phyloP scores from a whole-genome alignment of 2,113 vertebrate genomes.

The Coregonus clupeaformis region DNA sequence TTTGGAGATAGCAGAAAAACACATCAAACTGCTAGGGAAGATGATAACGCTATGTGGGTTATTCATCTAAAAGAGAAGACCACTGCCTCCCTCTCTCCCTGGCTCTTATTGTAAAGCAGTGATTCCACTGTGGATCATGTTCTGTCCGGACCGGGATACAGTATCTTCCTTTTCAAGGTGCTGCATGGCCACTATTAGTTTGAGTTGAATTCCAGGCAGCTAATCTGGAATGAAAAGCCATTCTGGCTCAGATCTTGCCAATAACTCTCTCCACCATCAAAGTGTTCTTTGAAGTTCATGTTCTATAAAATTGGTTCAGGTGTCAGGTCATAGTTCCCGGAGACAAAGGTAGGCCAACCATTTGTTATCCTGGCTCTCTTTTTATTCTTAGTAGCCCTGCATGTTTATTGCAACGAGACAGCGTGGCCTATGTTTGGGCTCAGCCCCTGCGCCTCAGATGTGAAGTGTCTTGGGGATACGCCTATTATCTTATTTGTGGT shows the following conservation, averaged over 20 bases:
- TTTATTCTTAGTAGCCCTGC: constrained; percentile 56
- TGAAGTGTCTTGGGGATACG: constrained; percentile 29
- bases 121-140: constrained; percentile 50
- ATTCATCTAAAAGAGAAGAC: constrained; percentile 4
- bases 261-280: constrained; percentile 66
- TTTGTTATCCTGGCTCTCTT: constrained; percentile 56
- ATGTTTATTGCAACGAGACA: constrained; percentile 62
- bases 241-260: constrained; percentile 61
- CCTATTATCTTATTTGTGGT: constrained; percentile 47
- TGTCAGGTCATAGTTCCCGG: constrained; percentile 67
- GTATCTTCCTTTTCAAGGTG: constrained; percentile 53
- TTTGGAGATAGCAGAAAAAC: neutral
- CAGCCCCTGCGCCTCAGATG: constrained; percentile 36
- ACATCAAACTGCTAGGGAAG: constrained; percentile 12
- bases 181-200: constrained; percentile 64
- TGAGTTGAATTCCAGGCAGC: constrained; percentile 44
- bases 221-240: constrained; percentile 69
- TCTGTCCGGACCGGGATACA: constrained; percentile 46
- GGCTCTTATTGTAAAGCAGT: constrained; percentile 5
- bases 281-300: constrained; percentile 71
- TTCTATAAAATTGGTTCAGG: constrained; percentile 65
- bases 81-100: constrained; percentile 38
- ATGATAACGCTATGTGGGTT: neutral
- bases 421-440: constrained; percentile 25
- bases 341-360: constrained; percentile 53